Evolutionary conservation across 2,888 invertebrate species (phyloP), one percentile per base, ranked within the genome.

Genomic region (Muscina levida): DNA sequence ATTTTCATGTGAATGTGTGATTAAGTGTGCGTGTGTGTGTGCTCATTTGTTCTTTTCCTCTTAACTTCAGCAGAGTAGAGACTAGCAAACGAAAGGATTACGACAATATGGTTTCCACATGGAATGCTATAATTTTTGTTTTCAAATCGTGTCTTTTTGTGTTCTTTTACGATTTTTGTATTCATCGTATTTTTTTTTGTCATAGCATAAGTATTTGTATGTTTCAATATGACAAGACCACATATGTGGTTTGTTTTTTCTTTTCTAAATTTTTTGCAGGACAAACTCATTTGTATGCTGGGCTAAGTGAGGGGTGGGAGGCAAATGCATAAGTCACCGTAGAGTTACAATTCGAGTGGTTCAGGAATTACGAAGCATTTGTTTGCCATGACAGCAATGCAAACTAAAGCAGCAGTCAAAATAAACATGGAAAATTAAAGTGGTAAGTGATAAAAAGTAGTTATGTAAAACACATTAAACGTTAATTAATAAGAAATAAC

Each of bases 41-140:
- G 24, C 44, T 44, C 44, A 65, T 65, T 56, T 65, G 68, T 37
- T 31, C 15, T 15, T 65, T 62, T 70, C 31, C 46, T 46, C 31
- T 51, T 73, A 46, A 73, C 44, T 2, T 5, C 37, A 72, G 10
- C 4, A 6, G 11, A 31, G 31, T 31, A 37, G 48, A 72, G 26
- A 66, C 73, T 74, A 71, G 74, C 74, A 81, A 74, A 72, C 67
- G 72, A 75, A 81, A 74, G 80, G 77, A 77, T 77, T 74, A 81
- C 71, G 46, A 71, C 67, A 77, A 67, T 77, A 77, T 77, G 71
- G 71, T 56, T 80, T 77, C 72, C 42, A 77, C 62, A 74, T 71
- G 68, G 62, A 72, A 77, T 62, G 77, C 74, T 74, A 68, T 77
- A 77, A 74, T 74, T 72, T 81, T 72, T 72, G 74, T 72, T 81